Evolutionary conservation across 2,797 vertebrate species (phyloP).

Genomic region (Characodon lateralis): DNA sequence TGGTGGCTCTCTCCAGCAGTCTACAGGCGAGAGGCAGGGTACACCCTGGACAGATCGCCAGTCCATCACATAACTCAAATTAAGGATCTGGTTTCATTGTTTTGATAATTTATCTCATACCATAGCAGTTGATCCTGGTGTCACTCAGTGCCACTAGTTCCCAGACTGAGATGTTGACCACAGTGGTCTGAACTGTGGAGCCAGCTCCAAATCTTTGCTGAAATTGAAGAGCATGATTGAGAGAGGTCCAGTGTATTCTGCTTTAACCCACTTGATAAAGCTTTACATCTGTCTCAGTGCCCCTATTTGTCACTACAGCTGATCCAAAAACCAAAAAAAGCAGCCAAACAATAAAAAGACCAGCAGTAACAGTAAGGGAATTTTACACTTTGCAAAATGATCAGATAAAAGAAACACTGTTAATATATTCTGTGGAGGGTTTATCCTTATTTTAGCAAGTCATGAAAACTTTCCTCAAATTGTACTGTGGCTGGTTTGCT

Average conservation of each 20-base stretch:
- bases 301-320: neutral
- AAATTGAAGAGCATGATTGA: neutral
- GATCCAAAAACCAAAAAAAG: too few species aligned
- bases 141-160: neutral
- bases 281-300: neutral
- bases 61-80: neutral
- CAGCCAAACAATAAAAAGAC: neutral
- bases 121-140: neutral
- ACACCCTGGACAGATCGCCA: too few species aligned
- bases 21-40: too few species aligned
- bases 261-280: neutral
- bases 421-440: neutral
- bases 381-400: neutral
- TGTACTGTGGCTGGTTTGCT: neutral
- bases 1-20: too few species aligned
- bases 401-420: neutral
- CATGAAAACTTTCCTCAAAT: neutral
- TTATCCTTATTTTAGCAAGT: neutral
- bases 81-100: conserved; percentile 26
- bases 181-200: neutral
- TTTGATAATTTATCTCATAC: conserved; percentile 25
- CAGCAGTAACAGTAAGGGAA: neutral
- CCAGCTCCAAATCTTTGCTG: neutral
- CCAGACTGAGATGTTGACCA: neutral
- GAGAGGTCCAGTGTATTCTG: neutral